Percentiles rank a stretch among this genome's conserved stretches.
Conservation (phyloP, 1,140 invertebrate genomes). For the Belonocnema kinseyi region DNA sequence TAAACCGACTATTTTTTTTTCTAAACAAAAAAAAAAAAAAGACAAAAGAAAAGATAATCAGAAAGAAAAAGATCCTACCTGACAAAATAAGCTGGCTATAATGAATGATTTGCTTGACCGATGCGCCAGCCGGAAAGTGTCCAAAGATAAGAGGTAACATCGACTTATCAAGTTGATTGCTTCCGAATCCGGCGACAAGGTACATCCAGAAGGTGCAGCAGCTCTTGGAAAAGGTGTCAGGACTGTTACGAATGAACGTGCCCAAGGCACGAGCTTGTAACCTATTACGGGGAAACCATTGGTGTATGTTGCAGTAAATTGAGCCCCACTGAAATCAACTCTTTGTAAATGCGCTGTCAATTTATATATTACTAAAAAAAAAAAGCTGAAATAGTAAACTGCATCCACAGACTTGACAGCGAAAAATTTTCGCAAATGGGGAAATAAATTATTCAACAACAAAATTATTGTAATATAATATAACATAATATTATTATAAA, state of each 20-base stretch:
- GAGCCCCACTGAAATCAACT: constrained; percentile 69
- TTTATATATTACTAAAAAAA: neutral
- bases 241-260: constrained; percentile 67
- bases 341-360: constrained; percentile 42
- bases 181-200: constrained; percentile 70
- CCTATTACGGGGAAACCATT: constrained; percentile 69
- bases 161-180: constrained; percentile 69
- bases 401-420: no score
- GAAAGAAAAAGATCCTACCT: constrained; percentile 64
- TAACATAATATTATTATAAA: no score
- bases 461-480: no score
- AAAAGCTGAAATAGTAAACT: no score
- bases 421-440: no score
- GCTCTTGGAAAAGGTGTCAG: constrained; percentile 63
- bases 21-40: no score
- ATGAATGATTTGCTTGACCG: constrained; percentile 81
- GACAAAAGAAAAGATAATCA: no score
- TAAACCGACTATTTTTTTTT: no score
- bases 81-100: constrained; percentile 76
- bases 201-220: constrained; percentile 69
- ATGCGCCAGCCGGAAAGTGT: constrained; percentile 85
- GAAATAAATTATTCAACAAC: no score
- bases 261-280: constrained; percentile 64
- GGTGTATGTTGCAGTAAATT: constrained; percentile 69
- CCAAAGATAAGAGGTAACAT: constrained; percentile 79